These are phyloP conservation scores for Urocitellus parryii DNA, from an alignment of 2,113 vertebrate genomes.

Conservation along the genomic window DNA sequence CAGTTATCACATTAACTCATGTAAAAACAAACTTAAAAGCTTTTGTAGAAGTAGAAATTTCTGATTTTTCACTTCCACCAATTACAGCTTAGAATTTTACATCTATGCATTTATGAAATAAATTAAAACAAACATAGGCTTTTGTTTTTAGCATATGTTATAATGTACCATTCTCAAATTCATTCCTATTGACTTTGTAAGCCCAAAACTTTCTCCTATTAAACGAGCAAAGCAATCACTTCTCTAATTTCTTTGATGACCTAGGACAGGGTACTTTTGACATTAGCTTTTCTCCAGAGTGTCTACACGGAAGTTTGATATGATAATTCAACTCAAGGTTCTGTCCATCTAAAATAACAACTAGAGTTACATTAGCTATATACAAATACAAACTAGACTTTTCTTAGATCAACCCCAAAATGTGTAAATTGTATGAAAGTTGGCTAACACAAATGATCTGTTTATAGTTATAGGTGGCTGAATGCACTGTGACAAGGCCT, in stretches of 20 bases:
- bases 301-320: not conserved
- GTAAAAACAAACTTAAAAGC: not conserved
- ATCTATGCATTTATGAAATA: not conserved
- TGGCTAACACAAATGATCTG: not conserved
- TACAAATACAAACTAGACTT: not conserved
- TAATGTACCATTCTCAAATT: not conserved
- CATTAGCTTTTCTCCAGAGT: not conserved
- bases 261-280: not conserved
- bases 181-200: slow-evolving; percentile 38
- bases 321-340: not conserved
- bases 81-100: slow-evolving; percentile 37
- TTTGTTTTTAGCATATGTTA: slow-evolving; percentile 1
- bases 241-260: slow-evolving; percentile 6
- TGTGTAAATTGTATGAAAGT: not conserved
- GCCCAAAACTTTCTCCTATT: not conserved
- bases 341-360: not conserved
- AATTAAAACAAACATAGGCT: slow-evolving; percentile 43
- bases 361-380: not conserved
- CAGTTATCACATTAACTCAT: slow-evolving; percentile 14
- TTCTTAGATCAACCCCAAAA: not conserved
- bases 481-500: not conserved
- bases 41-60: not conserved
- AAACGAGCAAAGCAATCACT: not conserved
- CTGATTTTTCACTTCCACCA: slow-evolving; percentile 1
- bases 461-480: not conserved